A percentile compares a stretch with the other conserved stretches of the same genome.
Evolutionary conservation across 1,140 invertebrate genomes (phyloP).

Genomic region (Drosophila virilis): DNA sequence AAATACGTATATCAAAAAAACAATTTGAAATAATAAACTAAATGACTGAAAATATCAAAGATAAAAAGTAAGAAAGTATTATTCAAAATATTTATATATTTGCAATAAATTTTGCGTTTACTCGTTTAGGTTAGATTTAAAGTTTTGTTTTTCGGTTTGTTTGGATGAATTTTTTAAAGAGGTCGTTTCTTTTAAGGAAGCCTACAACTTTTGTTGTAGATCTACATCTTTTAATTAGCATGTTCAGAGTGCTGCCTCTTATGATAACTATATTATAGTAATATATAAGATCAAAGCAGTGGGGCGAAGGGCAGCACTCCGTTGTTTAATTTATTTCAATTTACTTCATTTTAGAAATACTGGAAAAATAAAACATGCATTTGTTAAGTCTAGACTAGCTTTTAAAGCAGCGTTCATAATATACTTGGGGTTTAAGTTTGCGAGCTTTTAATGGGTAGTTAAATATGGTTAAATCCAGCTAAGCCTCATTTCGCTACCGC

Average conservation of each 20-base stretch:
- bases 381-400: constrained; percentile 52
- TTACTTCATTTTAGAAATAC: constrained; percentile 58
- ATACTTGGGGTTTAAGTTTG: constrained; percentile 36
- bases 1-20: constrained; percentile 71
- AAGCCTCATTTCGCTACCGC: constrained; percentile 84
- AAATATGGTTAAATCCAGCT: constrained; percentile 71
- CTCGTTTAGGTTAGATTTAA: constrained; percentile 44
- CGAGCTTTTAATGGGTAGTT: constrained; percentile 23
- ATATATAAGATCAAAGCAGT: constrained; percentile 1
- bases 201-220: constrained; percentile 22
- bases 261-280: background rate
- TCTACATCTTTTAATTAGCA: constrained; percentile 33
- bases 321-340: constrained; percentile 29
- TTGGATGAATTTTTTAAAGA: constrained; percentile 29
- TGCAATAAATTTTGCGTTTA: constrained; percentile 32
- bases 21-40: constrained; percentile 67
- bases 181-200: constrained; percentile 27
- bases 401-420: constrained; percentile 66
- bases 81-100: constrained; percentile 43
- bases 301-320: constrained; percentile 40
- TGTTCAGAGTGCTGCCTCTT: constrained; percentile 25
- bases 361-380: constrained; percentile 66
- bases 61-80: constrained; percentile 63
- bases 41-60: constrained; percentile 63
- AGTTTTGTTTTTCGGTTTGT: constrained; percentile 27